phyloP scores from a whole-genome alignment of 2,113 vertebrate genomes.

The Eira barbara region DNA sequence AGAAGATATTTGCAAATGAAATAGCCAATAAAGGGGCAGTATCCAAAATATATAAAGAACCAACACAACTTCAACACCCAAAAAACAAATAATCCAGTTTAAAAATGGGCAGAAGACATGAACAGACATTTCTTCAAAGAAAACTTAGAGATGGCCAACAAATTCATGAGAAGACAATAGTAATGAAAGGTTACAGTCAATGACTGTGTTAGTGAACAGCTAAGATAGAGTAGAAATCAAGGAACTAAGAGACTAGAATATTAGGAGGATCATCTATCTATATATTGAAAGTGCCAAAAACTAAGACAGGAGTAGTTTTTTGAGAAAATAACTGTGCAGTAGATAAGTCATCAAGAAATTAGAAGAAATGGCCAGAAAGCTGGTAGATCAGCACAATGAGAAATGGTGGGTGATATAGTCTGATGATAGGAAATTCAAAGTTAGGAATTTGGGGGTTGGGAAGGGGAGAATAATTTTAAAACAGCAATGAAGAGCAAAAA shows the following conservation, averaged over 20 bases:
- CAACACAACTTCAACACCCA: not conserved
- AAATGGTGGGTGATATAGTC: not conserved
- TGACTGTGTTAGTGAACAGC: not conserved
- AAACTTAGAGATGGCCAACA: not conserved
- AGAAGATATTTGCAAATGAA: not conserved
- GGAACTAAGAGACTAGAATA: not conserved
- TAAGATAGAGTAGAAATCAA: conserved; percentile 7
- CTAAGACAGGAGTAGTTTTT: not conserved
- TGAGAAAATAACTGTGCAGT: not conserved
- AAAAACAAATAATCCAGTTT: not conserved
- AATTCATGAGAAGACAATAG: not conserved
- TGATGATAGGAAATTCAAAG: conserved; percentile 1
- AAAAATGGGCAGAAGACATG: not conserved
- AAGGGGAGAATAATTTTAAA: not conserved
- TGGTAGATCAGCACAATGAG: not conserved
- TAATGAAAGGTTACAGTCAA: not conserved
- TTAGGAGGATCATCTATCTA: not conserved
- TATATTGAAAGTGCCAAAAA: conserved; percentile 3
- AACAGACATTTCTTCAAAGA: not conserved
- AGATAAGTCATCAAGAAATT: not conserved
- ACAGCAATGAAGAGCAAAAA: not conserved
- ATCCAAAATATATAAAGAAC: not conserved
- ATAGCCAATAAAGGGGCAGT: not conserved
- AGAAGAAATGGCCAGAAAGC: not conserved
- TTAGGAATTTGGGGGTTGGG: not conserved